A percentile compares a stretch with the other conserved stretches of the same genome.
These are phyloP conservation scores for Semicossyphus pulcher DNA, from an alignment of 2,113 vertebrate species.

Conservation along the genomic window DNA sequence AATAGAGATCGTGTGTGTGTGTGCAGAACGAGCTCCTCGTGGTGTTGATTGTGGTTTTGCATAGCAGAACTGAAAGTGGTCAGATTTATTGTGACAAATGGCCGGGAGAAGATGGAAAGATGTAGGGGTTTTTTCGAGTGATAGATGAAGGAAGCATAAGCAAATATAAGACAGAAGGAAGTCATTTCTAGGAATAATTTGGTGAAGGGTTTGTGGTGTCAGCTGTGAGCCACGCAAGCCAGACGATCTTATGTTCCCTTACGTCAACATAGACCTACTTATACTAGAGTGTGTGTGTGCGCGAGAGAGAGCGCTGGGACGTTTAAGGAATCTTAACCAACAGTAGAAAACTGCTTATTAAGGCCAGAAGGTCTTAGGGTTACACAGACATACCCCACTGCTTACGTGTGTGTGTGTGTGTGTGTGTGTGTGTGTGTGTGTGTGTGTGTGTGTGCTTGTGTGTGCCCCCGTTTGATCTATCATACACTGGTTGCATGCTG, in stretches of 20 bases:
- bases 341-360: constrained; percentile 61
- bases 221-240: constrained; percentile 38
- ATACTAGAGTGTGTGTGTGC: neutral
- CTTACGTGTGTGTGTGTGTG: constrained; percentile 44
- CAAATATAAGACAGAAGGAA: constrained; percentile 18
- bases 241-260: constrained; percentile 57
- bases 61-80: constrained; percentile 40
- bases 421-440: constrained; percentile 39
- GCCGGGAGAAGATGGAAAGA: constrained; percentile 30
- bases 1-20: neutral
- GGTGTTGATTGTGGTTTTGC: constrained; percentile 49
- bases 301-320: constrained; percentile 14
- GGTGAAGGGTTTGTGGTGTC: constrained; percentile 52
- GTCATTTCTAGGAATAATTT: constrained; percentile 47
- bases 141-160: constrained; percentile 18
- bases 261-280: constrained; percentile 43
- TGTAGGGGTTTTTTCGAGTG: neutral
- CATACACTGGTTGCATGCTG: constrained; percentile 42
- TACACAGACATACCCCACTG: constrained; percentile 38
- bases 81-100: constrained; percentile 60
- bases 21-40: constrained; percentile 19
- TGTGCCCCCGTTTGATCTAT: constrained; percentile 57
- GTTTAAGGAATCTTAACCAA: constrained; percentile 55
- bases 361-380: constrained; percentile 61
- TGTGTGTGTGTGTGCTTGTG: constrained; percentile 34